phyloP scores from a whole-genome alignment of 2,797 vertebrate genomes.

The Coranthus polyacanthus region DNA sequence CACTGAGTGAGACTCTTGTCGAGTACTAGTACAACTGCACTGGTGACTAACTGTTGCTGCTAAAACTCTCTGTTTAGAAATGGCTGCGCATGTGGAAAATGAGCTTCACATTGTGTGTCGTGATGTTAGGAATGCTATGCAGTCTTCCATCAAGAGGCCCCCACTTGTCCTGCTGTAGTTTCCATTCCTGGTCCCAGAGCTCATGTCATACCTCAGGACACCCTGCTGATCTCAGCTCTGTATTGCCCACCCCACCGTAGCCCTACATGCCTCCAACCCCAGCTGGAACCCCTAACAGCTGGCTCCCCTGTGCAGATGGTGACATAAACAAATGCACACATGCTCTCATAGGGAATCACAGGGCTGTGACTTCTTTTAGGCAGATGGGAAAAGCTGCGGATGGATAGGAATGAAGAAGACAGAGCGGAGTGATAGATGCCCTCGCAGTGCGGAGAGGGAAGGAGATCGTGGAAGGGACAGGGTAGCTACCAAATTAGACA shows the following conservation, averaged over 20 bases:
- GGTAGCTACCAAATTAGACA: conserved; percentile 76
- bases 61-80: conserved; percentile 3
- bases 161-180: not conserved
- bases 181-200: conserved; percentile 15
- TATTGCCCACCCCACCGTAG: not conserved
- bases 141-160: conserved; percentile 11
- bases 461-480: conserved; percentile 58
- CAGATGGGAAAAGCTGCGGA: conserved; percentile 55
- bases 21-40: too few relatives aligned
- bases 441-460: conserved; percentile 53
- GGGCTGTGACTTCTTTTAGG: conserved; percentile 45
- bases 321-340: conserved; percentile 56
- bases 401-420: conserved; percentile 56
- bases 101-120: conserved; percentile 1
- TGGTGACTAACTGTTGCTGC: too few relatives aligned
- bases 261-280: conserved; percentile 25
- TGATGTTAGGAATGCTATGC: conserved; percentile 19
- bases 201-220: conserved; percentile 32
- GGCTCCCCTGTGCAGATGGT: conserved; percentile 61
- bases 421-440: conserved; percentile 68
- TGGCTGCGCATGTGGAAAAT: conserved; percentile 12
- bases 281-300: conserved; percentile 61
- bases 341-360: conserved; percentile 36
- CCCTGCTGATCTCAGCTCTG: conserved; percentile 49
- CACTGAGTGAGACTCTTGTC: too few relatives aligned